Conservation (phyloP, 2,113 vertebrate species). For the Calidris pugnax region DNA sequence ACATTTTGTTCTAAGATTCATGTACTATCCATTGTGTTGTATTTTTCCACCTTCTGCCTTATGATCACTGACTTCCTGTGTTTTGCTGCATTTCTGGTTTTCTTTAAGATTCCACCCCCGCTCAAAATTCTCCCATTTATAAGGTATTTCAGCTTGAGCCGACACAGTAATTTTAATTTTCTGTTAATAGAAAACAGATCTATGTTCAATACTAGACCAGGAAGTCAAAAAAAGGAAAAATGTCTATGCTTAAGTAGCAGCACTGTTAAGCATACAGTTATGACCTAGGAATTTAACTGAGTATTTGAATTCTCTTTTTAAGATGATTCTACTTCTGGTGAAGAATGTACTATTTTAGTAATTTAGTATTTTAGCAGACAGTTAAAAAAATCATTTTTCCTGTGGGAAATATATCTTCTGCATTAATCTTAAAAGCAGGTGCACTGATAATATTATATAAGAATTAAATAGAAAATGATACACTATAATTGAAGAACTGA, state of each 20-base stretch:
- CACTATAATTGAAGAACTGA: neutral
- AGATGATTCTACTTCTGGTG: neutral
- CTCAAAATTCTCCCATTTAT: neutral
- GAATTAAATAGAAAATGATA: neutral
- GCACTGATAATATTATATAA: neutral
- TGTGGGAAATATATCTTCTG: neutral
- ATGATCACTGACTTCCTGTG: neutral
- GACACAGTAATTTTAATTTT: neutral
- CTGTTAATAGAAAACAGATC: neutral
- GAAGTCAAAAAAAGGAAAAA: neutral
- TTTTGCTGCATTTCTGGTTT: neutral
- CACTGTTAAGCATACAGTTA: neutral
- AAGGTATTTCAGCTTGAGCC: neutral
- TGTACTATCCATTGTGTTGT: neutral
- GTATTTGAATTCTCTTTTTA: neutral
- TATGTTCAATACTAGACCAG: neutral
- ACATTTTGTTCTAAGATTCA: neutral
- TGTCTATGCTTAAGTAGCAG: neutral
- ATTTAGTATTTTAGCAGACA: neutral
- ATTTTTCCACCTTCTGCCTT: neutral
- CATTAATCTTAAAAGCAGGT: constrained; percentile 12
- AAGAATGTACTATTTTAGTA: neutral
- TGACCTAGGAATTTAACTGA: neutral
- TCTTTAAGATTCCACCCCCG: neutral
- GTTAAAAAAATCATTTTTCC: neutral